phyloP scores from a whole-genome alignment of 2,797 vertebrate genomes.

The Valencia hispanica region DNA sequence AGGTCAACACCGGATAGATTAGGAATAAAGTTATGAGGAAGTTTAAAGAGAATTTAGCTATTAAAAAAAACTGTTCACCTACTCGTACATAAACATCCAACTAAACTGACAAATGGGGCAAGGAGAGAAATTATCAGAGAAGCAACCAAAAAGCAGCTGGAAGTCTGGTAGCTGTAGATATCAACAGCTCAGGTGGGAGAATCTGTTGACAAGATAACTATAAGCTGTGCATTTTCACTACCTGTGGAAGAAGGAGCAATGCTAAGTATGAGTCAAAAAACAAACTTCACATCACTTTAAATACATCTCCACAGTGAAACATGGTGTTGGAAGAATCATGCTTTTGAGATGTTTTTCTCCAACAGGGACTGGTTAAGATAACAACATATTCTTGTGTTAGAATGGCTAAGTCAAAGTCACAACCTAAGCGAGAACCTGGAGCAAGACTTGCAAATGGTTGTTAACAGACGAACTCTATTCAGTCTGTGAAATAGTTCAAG shows the following conservation, averaged over 20 bases:
- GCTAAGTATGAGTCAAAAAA: not conserved
- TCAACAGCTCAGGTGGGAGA: not conserved
- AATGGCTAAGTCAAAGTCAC: not conserved
- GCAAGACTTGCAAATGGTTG: not conserved
- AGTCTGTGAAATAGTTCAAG: not conserved
- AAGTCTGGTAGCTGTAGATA: not conserved
- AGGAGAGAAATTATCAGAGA: not conserved
- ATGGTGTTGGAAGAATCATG: not conserved
- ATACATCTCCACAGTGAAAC: not conserved
- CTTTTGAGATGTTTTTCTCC: not conserved
- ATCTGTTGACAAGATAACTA: not conserved
- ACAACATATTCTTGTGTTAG: not conserved
- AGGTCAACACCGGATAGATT: too few relatives aligned
- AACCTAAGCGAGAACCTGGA: not conserved
- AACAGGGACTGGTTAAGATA: not conserved
- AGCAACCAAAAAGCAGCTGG: not conserved
- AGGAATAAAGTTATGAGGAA: not conserved
- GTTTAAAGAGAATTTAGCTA: not conserved
- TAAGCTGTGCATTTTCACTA: not conserved
- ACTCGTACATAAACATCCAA: not conserved
- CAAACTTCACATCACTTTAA: not conserved
- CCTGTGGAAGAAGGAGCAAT: not conserved
- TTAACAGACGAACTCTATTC: not conserved
- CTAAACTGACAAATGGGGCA: not conserved
- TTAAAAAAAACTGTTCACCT: not conserved